phyloP scores from a whole-genome alignment of 2,888 invertebrate genomes.

The Cheiracanthium punctorium region DNA sequence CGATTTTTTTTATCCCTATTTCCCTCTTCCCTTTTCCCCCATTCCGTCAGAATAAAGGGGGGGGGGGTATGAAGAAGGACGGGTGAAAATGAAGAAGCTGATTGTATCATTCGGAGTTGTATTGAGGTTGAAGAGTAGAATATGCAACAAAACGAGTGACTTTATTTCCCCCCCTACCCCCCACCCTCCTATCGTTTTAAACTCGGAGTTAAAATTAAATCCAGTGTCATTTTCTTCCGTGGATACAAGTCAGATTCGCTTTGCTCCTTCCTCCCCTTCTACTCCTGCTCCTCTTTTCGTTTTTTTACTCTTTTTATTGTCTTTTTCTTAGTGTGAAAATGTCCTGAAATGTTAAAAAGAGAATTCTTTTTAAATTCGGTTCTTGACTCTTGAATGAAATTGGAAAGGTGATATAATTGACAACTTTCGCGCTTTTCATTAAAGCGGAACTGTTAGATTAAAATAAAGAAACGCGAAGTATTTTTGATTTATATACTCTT shows the following conservation, averaged over 20 bases:
- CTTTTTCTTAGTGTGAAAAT: neutral
- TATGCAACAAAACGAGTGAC: conserved; percentile 21
- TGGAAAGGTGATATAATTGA: neutral
- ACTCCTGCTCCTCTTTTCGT: no score
- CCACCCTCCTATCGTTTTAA: neutral
- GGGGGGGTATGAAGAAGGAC: neutral
- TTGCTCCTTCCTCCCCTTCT: no score
- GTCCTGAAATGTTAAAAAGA: neutral
- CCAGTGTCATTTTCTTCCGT: neutral
- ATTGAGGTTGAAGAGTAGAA: conserved; percentile 23
- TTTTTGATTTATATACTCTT: neutral
- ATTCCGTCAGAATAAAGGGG: neutral
- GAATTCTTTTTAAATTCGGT: neutral
- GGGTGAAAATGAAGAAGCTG: neutral
- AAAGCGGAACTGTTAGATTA: neutral
- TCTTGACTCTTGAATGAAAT: neutral
- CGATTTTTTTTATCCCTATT: neutral
- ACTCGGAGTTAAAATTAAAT: neutral
- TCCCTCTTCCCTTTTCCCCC: no score
- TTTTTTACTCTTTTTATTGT: neutral
- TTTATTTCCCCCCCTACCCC: neutral
- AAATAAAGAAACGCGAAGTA: neutral
- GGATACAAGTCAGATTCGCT: neutral
- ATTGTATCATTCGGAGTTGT: conserved; percentile 22
- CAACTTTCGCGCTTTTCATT: neutral